Percentiles rank a stretch among this genome's conserved stretches.
phyloP scores from a whole-genome alignment of 2,888 invertebrate genomes.

The Pycnomerus fuliginosus region DNA sequence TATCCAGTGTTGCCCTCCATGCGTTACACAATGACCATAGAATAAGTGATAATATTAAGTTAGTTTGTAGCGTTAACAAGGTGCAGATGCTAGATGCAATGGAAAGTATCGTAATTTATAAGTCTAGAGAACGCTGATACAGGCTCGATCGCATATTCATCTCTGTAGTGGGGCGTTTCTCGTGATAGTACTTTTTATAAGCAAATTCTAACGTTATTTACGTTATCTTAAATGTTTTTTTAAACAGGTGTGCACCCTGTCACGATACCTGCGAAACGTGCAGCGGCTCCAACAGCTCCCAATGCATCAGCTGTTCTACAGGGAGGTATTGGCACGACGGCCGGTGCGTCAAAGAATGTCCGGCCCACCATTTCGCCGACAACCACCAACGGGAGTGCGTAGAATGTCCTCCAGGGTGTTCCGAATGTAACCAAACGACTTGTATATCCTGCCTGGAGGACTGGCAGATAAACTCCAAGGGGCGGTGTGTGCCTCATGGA shows the following conservation, averaged over 20 bases:
- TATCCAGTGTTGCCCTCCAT: too few relatives aligned
- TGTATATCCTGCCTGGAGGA: slow-evolving; percentile 73
- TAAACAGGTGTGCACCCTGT: slow-evolving; percentile 70
- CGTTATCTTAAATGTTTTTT: neutral
- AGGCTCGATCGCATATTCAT: too few relatives aligned
- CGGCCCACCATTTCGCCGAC: slow-evolving; percentile 73
- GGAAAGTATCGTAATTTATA: too few relatives aligned
- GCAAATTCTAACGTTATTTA: too few relatives aligned
- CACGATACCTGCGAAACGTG: slow-evolving; percentile 80
- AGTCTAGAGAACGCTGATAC: too few relatives aligned
- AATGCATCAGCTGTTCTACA: slow-evolving; percentile 79
- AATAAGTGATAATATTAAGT: too few relatives aligned
- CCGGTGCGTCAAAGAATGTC: slow-evolving; percentile 71
- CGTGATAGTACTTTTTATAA: too few relatives aligned
- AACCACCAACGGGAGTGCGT: slow-evolving; percentile 79
- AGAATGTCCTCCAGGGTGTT: slow-evolving; percentile 76
- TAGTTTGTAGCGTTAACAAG: too few relatives aligned
- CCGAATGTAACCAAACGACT: slow-evolving; percentile 69
- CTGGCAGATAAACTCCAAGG: slow-evolving; percentile 76
- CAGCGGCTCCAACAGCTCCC: slow-evolving; percentile 71
- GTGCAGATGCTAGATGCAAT: too few relatives aligned
- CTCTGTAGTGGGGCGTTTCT: too few relatives aligned
- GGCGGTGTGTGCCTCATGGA: slow-evolving; percentile 70
- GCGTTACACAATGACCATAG: too few relatives aligned
- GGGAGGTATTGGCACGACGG: slow-evolving; percentile 72